phyloP scores from a whole-genome alignment of 1,140 invertebrate genomes.

The Sitobion miscanthi region DNA sequence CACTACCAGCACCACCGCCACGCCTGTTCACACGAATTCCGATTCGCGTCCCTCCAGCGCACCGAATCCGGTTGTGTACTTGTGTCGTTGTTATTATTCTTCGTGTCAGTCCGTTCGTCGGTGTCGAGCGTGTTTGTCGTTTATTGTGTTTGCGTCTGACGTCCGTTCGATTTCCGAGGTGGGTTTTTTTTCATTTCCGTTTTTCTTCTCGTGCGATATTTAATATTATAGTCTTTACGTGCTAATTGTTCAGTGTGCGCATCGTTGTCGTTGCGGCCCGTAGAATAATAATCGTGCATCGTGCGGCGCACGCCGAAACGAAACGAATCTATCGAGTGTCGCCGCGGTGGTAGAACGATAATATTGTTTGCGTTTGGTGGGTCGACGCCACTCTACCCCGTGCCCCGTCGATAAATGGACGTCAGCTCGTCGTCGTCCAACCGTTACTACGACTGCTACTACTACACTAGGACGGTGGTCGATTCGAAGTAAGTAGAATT shows the following conservation, averaged over 20 bases:
- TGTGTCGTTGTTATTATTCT: constrained; percentile 24
- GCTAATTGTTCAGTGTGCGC: neutral
- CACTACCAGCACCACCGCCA: neutral
- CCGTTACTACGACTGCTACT: neutral
- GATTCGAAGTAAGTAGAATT: constrained; percentile 8
- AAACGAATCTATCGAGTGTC: neutral
- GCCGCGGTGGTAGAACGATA: neutral
- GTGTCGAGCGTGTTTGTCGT: neutral
- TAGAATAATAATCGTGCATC: neutral
- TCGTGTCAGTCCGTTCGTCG: constrained; percentile 18
- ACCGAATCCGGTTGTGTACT: constrained; percentile 41
- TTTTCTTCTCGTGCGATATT: neutral
- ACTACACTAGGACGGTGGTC: neutral
- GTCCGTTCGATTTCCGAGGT: neutral
- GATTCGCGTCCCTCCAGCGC: constrained; percentile 48
- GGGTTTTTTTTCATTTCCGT: neutral
- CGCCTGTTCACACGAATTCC: constrained; percentile 26
- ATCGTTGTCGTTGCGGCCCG: neutral
- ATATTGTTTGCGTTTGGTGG: neutral
- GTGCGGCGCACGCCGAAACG: neutral
- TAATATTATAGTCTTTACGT: neutral
- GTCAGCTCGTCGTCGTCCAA: neutral
- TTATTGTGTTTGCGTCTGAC: neutral
- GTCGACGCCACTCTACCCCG: neutral
- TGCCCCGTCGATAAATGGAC: constrained; percentile 20